Evolutionary conservation across 35 echinoderm and acorn worm species (phyloP).

Genomic region (Apostichopus californicus): DNA sequence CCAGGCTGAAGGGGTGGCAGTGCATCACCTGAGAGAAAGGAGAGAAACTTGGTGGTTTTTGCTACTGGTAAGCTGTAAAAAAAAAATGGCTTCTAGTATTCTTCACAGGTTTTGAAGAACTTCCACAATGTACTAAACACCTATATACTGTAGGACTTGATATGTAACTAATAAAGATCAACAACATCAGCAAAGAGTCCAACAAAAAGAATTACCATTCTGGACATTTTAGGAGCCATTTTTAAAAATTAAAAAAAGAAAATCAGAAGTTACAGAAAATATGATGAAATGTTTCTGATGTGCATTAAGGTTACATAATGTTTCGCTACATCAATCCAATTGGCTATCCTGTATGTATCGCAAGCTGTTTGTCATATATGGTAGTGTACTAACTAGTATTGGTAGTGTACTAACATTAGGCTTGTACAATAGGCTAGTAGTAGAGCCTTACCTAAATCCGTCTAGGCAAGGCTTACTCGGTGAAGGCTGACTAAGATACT

Average conservation of each 20-base stretch:
- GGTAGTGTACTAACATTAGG: background rate
- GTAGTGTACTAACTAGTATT: background rate
- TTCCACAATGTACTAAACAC: background rate
- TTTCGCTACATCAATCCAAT: background rate
- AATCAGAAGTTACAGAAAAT: too few species aligned
- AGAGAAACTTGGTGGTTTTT: background rate
- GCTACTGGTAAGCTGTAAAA: background rate
- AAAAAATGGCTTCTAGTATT: background rate
- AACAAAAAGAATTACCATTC: background rate
- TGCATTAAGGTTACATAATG: too few species aligned
- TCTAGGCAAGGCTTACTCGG: background rate
- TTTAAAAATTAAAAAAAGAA: background rate
- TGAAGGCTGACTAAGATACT: background rate
- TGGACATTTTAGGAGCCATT: background rate
- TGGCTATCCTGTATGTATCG: background rate
- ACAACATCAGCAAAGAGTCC: too few species aligned
- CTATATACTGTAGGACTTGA: background rate
- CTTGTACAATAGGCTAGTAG: background rate
- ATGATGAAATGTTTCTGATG: too few species aligned
- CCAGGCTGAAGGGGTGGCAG: conserved; percentile 54
- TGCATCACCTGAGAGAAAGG: conserved; percentile 49
- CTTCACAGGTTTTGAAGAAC: background rate
- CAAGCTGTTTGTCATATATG: background rate
- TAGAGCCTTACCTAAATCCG: background rate
- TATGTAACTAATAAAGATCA: background rate